These are phyloP conservation scores for Dicaeum eximium DNA, from an alignment of 2,113 vertebrate genomes.

Conservation along the genomic window DNA sequence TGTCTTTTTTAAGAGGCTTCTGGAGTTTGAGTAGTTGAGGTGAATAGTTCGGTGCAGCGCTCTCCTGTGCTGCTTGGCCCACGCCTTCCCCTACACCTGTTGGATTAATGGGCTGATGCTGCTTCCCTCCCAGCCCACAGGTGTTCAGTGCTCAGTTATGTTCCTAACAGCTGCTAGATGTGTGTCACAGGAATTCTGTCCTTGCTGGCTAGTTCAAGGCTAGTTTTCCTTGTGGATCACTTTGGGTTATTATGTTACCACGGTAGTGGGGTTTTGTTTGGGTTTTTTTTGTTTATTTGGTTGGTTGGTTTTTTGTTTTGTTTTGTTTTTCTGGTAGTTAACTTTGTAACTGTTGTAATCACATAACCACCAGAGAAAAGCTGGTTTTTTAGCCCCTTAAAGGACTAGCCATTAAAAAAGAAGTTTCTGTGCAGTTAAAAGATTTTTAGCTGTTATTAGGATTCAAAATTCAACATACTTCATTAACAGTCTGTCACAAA, in stretches of 20 bases:
- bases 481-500: background rate
- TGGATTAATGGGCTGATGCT: background rate
- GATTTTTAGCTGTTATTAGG: background rate
- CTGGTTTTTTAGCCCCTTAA: background rate
- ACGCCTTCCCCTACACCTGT: background rate
- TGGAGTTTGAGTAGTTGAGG: background rate
- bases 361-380: background rate
- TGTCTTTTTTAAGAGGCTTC: background rate
- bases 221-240: background rate
- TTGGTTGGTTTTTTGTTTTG: rapidly evolving
- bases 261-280: rapidly evolving
- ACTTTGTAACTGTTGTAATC: background rate
- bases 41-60: rapidly evolving
- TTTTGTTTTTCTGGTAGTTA: background rate
- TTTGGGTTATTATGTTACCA: background rate
- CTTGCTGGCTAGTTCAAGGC: background rate
- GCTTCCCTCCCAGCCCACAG: background rate
- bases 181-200: background rate
- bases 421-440: background rate
- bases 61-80: background rate
- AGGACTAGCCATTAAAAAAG: background rate
- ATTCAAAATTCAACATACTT: background rate
- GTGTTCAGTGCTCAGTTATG: background rate
- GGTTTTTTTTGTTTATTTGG: background rate
- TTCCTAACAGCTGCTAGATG: background rate